Base-by-base conservation (phyloP, 2,888 invertebrate species). In the Micropterix aruncella region DNA sequence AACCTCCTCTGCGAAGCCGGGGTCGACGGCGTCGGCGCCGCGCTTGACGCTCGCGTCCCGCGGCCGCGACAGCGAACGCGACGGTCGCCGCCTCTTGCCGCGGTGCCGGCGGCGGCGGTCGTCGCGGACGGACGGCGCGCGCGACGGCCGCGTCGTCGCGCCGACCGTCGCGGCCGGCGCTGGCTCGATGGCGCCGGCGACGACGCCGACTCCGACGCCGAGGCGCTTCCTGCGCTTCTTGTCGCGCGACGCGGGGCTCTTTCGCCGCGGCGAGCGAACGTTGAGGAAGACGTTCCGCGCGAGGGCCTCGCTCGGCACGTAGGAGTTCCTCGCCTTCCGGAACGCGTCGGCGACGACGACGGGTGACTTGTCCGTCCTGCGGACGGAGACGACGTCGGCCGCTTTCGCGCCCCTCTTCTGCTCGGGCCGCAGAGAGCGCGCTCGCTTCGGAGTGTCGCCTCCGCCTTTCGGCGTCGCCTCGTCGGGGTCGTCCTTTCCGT, bases 11-110 rank as follows among this genome's bases (percentile, higher is more conserved):
- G 54, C 59, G 53, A 70, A 70, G 50, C 70, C 69, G 53, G 67
- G 68, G 55, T 72, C 71, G 3, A 65, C 76, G 2, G 74, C 72
- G 54, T 81, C 83, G 45, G 72, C 72, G 48, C 79, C 73, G 61
- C 77, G 77, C 63, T 75, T 84, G 49, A 79, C 75, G 61, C 77
- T 80, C 41, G 79, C 56, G 40, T 71, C 70, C 48, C 70, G 57
- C 52, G 66, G 66, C 52, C 62, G 62, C 0, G 70, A 71, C 16
- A 62, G 67, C 1, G 70, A 70, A 51, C 70, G 60, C 14, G 71
- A 71, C 27, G 69, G 59, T 56, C 69, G 68, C 49, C 67, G 60
- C 51, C 67, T 57, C 60, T 65, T 68, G 55, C 67, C 68, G 52
- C 68, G 61, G 49, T 70, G 70, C 46, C 66, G 59, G 46, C 70